phyloP scores from a whole-genome alignment of 2,888 invertebrate species.

The Lacanobia oleracea region DNA sequence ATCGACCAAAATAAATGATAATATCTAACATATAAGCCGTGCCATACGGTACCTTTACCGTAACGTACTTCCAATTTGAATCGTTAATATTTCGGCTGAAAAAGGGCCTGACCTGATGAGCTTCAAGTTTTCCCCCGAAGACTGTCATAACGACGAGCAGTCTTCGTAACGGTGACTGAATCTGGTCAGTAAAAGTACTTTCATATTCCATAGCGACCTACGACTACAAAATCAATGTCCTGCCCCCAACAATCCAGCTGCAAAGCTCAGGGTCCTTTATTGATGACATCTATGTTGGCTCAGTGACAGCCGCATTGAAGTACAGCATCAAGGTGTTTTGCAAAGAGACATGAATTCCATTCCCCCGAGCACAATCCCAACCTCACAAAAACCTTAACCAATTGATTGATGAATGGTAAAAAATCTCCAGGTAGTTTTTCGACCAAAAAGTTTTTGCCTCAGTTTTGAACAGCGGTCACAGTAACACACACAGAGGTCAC shows the following conservation, averaged over 20 bases:
- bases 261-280: background rate
- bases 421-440: conserved; percentile 45
- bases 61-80: background rate
- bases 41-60: background rate
- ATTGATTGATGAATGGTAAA: conserved; percentile 38
- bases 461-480: conserved; percentile 46
- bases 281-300: background rate
- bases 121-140: too few species aligned
- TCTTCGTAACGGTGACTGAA: background rate
- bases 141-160: background rate
- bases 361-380: conserved; percentile 4
- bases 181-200: background rate
- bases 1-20: background rate
- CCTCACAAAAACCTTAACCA: conserved; percentile 40
- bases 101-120: background rate
- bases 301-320: background rate
- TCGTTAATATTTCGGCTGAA: background rate
- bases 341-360: background rate
- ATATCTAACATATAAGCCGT: background rate
- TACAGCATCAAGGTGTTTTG: background rate
- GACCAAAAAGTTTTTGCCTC: conserved; percentile 39
- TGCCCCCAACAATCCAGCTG: background rate
- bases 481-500: too few species aligned
- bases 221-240: background rate
- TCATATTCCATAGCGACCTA: background rate